phyloP scores from a whole-genome alignment of 64 coral and sea anemone species.

The Trachythela sp. region DNA sequence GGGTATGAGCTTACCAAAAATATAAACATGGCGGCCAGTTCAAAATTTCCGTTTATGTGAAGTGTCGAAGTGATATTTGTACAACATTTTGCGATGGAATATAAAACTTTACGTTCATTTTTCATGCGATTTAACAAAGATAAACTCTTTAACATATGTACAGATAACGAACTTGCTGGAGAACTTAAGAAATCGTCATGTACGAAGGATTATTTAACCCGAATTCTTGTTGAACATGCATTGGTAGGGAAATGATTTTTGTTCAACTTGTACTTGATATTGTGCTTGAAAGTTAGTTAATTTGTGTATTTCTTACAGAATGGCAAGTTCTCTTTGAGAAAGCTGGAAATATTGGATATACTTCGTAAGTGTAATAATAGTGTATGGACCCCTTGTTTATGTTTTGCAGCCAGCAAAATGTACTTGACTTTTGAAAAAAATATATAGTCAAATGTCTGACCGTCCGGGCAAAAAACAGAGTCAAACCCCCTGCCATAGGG shows the following conservation, averaged over 20 bases:
- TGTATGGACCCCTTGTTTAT: background rate
- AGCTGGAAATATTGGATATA: background rate
- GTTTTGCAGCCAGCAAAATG: background rate
- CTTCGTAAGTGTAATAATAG: background rate
- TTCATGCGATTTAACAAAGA: constrained; percentile 10
- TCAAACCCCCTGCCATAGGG: too few relatives aligned
- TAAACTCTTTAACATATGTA: background rate
- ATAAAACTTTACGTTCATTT: background rate
- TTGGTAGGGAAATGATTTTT: background rate
- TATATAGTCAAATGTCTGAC: too few relatives aligned
- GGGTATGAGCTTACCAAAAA: background rate
- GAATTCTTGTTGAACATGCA: background rate
- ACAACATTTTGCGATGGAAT: background rate
- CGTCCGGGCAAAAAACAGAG: too few relatives aligned
- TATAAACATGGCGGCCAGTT: background rate
- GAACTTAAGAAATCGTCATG: background rate
- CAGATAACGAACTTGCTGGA: background rate
- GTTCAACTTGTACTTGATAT: background rate
- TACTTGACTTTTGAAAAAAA: too few relatives aligned
- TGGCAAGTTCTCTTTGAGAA: background rate
- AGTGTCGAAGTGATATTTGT: too few relatives aligned
- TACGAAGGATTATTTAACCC: background rate
- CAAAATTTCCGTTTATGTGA: too few relatives aligned
- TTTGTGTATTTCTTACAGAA: background rate
- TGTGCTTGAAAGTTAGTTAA: background rate